Percentiles rank a stretch among this genome's conserved stretches.
These are phyloP conservation scores for Hippasteria phrygiana DNA, from an alignment of 53 echinoderm and acorn worm genomes.

Conservation along the genomic window DNA sequence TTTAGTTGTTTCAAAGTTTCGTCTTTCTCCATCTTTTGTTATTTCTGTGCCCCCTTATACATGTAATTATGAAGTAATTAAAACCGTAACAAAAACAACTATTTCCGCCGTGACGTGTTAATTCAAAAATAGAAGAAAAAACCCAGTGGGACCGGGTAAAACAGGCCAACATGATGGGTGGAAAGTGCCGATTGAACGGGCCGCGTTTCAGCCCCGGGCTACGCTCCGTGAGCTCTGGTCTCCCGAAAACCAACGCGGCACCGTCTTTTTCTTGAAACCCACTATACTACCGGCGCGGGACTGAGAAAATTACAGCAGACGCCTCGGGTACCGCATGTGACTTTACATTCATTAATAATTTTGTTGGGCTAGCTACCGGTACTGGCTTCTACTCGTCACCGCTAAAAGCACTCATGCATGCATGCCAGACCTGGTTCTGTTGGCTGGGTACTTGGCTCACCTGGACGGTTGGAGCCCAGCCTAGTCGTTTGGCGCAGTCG, in stretches of 20 bases:
- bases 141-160: background rate
- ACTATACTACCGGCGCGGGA: slow-evolving; percentile 15
- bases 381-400: background rate
- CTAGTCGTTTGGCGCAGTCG: too few species aligned
- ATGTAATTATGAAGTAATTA: too few species aligned
- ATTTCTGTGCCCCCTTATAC: too few species aligned
- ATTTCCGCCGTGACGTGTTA: too few species aligned
- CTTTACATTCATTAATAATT: slow-evolving; percentile 50
- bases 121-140: too few species aligned
- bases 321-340: slow-evolving; percentile 30
- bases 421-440: slow-evolving; percentile 23
- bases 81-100: too few species aligned
- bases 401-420: background rate
- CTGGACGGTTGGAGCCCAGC: background rate
- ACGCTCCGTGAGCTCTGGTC: too few species aligned
- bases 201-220: background rate
- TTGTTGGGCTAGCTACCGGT: background rate
- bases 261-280: background rate
- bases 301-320: slow-evolving; percentile 35
- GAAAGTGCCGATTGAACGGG: background rate
- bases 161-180: background rate
- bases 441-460: background rate
- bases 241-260: background rate
- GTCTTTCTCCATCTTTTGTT: too few species aligned
- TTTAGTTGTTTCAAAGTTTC: too few species aligned